Percentiles rank a stretch among this genome's conserved stretches.
Evolutionary conservation across 1,140 invertebrate species (phyloP).

Genomic region (Mactra quadrangularis): DNA sequence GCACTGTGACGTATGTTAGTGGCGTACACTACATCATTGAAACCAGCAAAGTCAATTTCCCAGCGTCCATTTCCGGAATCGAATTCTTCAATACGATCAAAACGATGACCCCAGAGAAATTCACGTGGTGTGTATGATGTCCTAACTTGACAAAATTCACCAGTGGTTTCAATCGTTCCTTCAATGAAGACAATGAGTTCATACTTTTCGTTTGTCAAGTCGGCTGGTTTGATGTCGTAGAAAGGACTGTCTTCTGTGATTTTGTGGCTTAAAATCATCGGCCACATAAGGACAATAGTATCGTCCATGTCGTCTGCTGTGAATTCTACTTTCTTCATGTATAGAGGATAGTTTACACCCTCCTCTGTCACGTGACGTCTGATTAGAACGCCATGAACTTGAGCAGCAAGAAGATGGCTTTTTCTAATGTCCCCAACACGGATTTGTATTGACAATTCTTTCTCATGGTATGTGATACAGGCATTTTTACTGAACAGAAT

Average conservation of each 20-base stretch:
- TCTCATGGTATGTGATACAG: constrained; percentile 87
- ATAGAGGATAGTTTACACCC: constrained; percentile 74
- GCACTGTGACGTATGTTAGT: constrained; percentile 77
- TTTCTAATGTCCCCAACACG: constrained; percentile 82
- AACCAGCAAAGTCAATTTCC: constrained; percentile 78
- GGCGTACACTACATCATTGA: constrained; percentile 77
- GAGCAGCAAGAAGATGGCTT: constrained; percentile 82
- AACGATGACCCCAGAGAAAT: constrained; percentile 85
- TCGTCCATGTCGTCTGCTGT: constrained; percentile 93
- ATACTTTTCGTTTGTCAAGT: constrained; percentile 93
- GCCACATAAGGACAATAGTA: constrained; percentile 97
- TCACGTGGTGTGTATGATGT: constrained; percentile 84
- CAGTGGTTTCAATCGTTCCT: constrained; percentile 86
- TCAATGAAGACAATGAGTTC: constrained; percentile 98
- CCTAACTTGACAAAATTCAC: constrained; percentile 83
- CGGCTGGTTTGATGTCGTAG: constrained; percentile 93
- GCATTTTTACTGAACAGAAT: constrained; percentile 81
- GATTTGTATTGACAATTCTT: constrained; percentile 92
- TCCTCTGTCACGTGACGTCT: constrained; percentile 76
- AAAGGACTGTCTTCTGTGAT: constrained; percentile 94
- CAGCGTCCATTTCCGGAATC: constrained; percentile 76
- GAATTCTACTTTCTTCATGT: constrained; percentile 81
- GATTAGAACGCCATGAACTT: constrained; percentile 87
- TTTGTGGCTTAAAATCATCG: constrained; percentile 90
- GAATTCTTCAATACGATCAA: constrained; percentile 82